Base-by-base conservation (phyloP, 53 echinoderm and acorn worm species). In the Holothuria leucospilota region DNA sequence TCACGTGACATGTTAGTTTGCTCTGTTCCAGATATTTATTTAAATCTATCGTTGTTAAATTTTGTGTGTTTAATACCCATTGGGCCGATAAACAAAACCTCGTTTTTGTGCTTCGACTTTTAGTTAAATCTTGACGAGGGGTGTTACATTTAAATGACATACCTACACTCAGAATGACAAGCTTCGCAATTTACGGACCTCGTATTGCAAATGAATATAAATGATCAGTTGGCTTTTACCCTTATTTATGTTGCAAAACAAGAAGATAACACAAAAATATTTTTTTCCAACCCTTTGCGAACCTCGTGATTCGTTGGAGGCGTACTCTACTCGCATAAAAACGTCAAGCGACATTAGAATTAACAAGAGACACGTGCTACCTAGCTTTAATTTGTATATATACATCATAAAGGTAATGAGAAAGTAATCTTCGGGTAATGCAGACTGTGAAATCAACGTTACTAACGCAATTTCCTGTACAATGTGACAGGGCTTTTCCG, bases 191-290 rank as follows among this genome's bases (percentile, higher is more conserved):
- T 56, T 16, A 18, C 14, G 18, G 6, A 56, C 56, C 56, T 56
- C 18, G 56, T 18, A 18, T 56, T 56, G 56, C 0, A 56, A 56
- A 56, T 56, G 56, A 56, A 56, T 56, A 56, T 56, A 56, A 56
- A 56, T 56, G 56, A 18, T 56, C 56, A 56, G 56, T 56, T 56
- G 18, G 56, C 16, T 71, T 75, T 75, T 51, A 39, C 75, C 8
- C 51, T 75, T 75, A 75, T 75, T 75, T 75, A 75, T 75, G 75
- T 24, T 49, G 12, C 75, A 75, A 75, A 75, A 75, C 52, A 75
- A 25, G 52, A 20, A 49, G 12, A 51, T 49, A 39, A 52, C 25
- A 52, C 49, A 8, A 41, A 13, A 52, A 38, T 40, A 75, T 26
- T 26, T 9, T 9, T 8, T 9, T 12, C 12, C 52, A 75, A 49